phyloP scores from a whole-genome alignment of 2,888 invertebrate genomes.

The Megastigmus dorsalis region DNA sequence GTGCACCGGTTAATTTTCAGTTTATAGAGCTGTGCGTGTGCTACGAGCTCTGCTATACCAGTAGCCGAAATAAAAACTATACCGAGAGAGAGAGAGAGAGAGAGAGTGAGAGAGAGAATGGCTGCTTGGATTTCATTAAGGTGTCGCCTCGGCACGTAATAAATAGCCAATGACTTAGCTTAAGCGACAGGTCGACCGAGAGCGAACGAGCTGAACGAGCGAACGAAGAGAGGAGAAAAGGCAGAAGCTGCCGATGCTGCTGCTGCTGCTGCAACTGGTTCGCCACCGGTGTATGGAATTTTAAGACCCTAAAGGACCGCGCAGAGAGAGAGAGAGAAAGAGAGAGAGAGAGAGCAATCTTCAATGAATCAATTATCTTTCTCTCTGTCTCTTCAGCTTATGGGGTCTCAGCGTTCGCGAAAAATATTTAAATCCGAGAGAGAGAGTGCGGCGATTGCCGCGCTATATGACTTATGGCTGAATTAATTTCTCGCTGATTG shows the following conservation, averaged over 20 bases:
- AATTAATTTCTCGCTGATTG: conserved; percentile 27
- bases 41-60: no score
- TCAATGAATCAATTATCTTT: conserved; percentile 37
- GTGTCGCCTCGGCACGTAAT: conserved; percentile 66
- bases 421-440: conserved; percentile 2
- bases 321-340: no score
- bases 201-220: conserved; percentile 11
- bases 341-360: no score
- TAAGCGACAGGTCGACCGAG: conserved; percentile 49
- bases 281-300: conserved; percentile 50
- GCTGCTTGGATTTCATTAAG: conserved; percentile 64
- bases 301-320: conserved; percentile 49
- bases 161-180: conserved; percentile 70
- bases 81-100: conserved; percentile 40
- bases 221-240: conserved; percentile 27
- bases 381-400: background rate
- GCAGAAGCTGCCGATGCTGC: conserved; percentile 27
- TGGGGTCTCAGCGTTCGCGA: background rate
- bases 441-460: background rate
- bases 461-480: conserved; percentile 10
- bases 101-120: conserved; percentile 43
- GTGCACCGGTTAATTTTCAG: conserved; percentile 36
- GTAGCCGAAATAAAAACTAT: conserved; percentile 39
- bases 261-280: conserved; percentile 39
- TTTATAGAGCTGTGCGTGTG: background rate